Conservation (phyloP, 2,797 vertebrate genomes). For the Bradypodion pumilum region DNA sequence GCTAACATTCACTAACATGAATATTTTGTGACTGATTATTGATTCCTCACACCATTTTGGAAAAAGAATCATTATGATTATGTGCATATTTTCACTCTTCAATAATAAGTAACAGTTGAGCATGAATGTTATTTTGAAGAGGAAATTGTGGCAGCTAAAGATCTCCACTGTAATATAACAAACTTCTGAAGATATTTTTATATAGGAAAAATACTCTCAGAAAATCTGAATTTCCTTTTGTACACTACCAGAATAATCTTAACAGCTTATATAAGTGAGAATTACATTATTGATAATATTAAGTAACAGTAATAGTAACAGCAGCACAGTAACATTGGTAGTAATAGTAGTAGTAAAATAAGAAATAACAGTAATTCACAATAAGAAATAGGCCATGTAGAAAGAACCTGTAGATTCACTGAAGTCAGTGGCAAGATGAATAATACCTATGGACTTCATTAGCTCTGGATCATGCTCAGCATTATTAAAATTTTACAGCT, state of each 20-base stretch:
- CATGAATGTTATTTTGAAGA: conserved; percentile 73
- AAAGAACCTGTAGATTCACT: conserved; percentile 47
- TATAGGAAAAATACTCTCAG: conserved; percentile 54
- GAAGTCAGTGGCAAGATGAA: conserved; percentile 35
- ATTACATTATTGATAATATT: conserved; percentile 47
- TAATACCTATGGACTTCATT: conserved; percentile 25
- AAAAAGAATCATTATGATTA: conserved; percentile 38
- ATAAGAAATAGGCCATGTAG: conserved; percentile 63
- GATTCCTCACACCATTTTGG: not conserved
- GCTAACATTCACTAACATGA: conserved; percentile 28
- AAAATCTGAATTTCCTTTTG: conserved; percentile 65
- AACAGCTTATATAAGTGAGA: conserved; percentile 59
- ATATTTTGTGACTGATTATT: conserved; percentile 14
- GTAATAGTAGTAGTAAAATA: conserved; percentile 52
- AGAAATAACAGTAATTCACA: conserved; percentile 59
- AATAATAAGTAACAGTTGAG: conserved; percentile 60
- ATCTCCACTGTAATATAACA: conserved; percentile 68
- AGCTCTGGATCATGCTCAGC: conserved; percentile 48
- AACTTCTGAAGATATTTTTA: conserved; percentile 65
- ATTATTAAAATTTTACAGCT: conserved; percentile 51
- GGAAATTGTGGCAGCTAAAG: conserved; percentile 71
- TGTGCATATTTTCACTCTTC: conserved; percentile 52
- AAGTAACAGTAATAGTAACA: conserved; percentile 50
- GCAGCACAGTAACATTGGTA: conserved; percentile 53
- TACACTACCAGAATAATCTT: conserved; percentile 61